Conservation (phyloP, 2,797 vertebrate species). For the Brachymystax lenok region DNA sequence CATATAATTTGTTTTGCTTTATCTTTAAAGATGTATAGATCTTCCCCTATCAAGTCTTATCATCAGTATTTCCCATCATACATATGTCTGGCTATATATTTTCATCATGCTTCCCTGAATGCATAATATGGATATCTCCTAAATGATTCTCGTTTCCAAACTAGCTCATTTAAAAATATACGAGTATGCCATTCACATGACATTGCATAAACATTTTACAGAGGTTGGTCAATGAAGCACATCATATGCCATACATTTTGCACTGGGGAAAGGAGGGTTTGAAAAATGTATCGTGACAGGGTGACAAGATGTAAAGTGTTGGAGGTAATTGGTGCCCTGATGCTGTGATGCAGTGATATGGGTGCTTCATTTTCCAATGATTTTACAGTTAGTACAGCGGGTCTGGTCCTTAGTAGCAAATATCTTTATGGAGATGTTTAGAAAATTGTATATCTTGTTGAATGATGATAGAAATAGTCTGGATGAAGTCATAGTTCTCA, state of each 20-base stretch:
- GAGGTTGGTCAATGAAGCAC: neutral
- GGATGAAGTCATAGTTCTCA: too few species aligned
- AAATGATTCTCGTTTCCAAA: neutral
- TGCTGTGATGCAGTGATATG: conserved; percentile 5
- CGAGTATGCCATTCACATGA: neutral
- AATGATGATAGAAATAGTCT: too few species aligned
- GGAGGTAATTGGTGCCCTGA: conserved; percentile 10
- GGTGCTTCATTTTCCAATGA: neutral
- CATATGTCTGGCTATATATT: neutral
- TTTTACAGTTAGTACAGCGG: neutral
- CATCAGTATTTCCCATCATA: neutral
- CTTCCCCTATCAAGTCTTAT: neutral
- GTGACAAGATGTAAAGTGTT: neutral
- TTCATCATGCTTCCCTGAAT: neutral
- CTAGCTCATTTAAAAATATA: neutral
- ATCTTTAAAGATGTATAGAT: neutral
- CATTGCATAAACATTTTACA: neutral
- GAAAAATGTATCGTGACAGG: neutral
- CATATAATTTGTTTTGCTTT: neutral
- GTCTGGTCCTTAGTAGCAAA: neutral
- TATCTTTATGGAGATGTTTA: neutral
- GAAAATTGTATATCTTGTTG: neutral
- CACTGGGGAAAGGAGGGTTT: neutral
- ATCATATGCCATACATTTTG: conserved; percentile 3
- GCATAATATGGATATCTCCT: neutral